Evolutionary conservation across 2,888 invertebrate genomes (phyloP).

Genomic region (Cetonia aurata): DNA sequence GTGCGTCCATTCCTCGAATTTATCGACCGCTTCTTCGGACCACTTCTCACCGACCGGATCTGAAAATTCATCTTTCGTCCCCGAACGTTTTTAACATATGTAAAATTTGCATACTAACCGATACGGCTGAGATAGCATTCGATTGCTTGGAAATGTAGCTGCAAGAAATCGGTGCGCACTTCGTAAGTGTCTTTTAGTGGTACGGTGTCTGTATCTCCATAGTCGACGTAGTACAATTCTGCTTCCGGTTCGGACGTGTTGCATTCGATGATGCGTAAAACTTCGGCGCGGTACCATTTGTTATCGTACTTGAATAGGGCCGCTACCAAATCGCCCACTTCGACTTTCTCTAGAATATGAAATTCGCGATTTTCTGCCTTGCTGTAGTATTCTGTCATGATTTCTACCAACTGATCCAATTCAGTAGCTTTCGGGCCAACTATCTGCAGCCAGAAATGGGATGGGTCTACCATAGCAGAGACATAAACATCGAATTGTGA

Average conservation of each 20-base stretch:
- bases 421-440: constrained; percentile 79
- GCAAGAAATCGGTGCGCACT: constrained; percentile 80
- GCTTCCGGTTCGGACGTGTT: constrained; percentile 73
- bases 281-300: constrained; percentile 80
- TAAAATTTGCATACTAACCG: constrained; percentile 64
- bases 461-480: constrained; percentile 85
- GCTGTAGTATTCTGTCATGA: constrained; percentile 87
- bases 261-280: constrained; percentile 75
- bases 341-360: constrained; percentile 70
- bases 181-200: constrained; percentile 77
- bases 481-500: constrained; percentile 87
- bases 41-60: constrained; percentile 70
- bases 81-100: too few relatives aligned
- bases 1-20: constrained; percentile 79
- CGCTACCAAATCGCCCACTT: constrained; percentile 85
- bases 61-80: constrained; percentile 47
- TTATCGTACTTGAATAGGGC: constrained; percentile 85
- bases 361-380: constrained; percentile 73
- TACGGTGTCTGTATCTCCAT: constrained; percentile 84
- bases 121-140: constrained; percentile 87
- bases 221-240: constrained; percentile 87
- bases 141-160: constrained; percentile 85
- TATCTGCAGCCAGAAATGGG: constrained; percentile 89
- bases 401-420: constrained; percentile 82
- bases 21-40: constrained; percentile 74